A percentile compares a stretch with the other conserved stretches of the same genome.
Conservation (phyloP, 2,888 invertebrate species). For the Campoplex nolae region DNA sequence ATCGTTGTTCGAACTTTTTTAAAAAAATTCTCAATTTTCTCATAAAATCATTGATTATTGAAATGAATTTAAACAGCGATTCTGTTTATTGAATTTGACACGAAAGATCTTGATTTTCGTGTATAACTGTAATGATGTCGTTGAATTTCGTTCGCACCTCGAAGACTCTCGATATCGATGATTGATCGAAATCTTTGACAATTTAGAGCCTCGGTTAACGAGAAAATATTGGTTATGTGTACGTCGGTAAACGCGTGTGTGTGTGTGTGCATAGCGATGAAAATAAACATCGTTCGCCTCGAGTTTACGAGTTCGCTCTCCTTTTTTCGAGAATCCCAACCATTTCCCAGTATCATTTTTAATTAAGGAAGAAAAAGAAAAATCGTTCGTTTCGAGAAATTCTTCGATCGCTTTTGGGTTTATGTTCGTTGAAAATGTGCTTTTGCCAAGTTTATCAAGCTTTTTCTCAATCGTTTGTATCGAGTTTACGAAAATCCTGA, state of each 20-base stretch:
- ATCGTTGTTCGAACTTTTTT: neutral
- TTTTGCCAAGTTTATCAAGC: neutral
- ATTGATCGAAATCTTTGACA: conserved; percentile 10
- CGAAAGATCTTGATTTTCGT: too few species aligned
- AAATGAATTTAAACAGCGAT: too few species aligned
- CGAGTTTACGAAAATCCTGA: too few species aligned
- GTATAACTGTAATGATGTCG: neutral
- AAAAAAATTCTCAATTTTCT: neutral
- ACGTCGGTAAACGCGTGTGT: neutral
- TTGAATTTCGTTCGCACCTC: neutral
- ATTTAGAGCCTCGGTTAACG: neutral
- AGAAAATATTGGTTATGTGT: neutral
- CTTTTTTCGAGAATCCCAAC: neutral
- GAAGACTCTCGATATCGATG: neutral
- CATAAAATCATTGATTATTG: neutral
- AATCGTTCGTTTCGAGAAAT: neutral
- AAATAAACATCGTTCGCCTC: conserved; percentile 2
- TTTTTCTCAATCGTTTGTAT: neutral
- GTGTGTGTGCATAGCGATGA: neutral
- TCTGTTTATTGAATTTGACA: neutral
- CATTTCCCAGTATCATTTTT: neutral
- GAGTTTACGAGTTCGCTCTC: neutral
- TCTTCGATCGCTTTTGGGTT: neutral
- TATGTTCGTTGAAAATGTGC: neutral
- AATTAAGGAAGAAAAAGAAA: neutral